Evolutionary conservation across 2,888 invertebrate genomes (phyloP).

Genomic region (Troglohyphantes excavatus): DNA sequence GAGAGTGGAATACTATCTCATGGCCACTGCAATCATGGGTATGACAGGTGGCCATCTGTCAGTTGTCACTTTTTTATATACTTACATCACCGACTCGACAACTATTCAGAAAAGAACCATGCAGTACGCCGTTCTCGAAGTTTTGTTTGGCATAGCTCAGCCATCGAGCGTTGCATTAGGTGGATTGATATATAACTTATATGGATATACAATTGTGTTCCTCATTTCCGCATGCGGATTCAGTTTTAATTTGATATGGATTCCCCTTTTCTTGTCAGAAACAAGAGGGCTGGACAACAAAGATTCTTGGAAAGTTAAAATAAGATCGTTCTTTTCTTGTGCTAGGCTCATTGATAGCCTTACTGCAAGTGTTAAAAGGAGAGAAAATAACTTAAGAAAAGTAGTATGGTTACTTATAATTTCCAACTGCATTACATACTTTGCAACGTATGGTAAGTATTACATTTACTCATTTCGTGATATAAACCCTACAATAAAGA

Average conservation of each 20-base stretch:
- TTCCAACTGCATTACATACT: too few relatives aligned
- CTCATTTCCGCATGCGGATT: not conserved
- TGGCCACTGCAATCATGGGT: slow-evolving; percentile 29
- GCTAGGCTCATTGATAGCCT: too few relatives aligned
- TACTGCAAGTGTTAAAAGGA: too few relatives aligned
- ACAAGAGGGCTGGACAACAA: slow-evolving; percentile 44
- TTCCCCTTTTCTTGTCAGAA: slow-evolving; percentile 44
- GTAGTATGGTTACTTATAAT: too few relatives aligned
- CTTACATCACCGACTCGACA: slow-evolving; percentile 70
- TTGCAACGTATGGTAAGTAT: too few relatives aligned
- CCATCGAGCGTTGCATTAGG: slow-evolving; percentile 81
- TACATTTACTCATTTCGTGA: too few relatives aligned
- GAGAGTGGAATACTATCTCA: slow-evolving; percentile 47
- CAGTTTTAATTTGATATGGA: slow-evolving; percentile 7
- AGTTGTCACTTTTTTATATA: slow-evolving; percentile 48
- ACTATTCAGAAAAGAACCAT: slow-evolving; percentile 55
- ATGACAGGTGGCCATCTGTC: slow-evolving; percentile 48
- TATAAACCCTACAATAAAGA: too few relatives aligned
- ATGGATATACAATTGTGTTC: slow-evolving; percentile 29
- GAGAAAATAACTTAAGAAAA: too few relatives aligned
- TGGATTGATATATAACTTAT: slow-evolving; percentile 42
- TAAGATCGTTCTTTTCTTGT: too few relatives aligned
- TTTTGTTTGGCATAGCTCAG: slow-evolving; percentile 87
- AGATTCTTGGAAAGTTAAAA: slow-evolving; percentile 10
- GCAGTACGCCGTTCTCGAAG: slow-evolving; percentile 69